phyloP scores from a whole-genome alignment of 1,140 invertebrate species.

The Pseudomyrmex dendroicus region DNA sequence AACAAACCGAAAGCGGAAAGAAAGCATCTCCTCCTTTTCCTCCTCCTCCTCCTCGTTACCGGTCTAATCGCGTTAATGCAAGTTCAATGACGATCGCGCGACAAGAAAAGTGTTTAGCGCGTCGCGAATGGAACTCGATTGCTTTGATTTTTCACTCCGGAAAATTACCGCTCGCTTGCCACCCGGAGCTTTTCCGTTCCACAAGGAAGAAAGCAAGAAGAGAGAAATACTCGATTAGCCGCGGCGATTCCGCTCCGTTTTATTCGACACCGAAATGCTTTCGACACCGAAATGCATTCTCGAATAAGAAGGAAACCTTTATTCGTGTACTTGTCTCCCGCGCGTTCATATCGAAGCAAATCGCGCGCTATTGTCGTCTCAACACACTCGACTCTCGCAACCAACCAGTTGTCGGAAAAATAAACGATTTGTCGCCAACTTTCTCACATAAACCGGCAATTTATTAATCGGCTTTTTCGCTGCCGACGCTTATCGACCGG shows the following conservation, averaged over 20 bases:
- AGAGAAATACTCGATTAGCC: constrained; percentile 37
- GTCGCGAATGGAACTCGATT: constrained; percentile 59
- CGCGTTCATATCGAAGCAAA: neutral
- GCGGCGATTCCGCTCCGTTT: constrained; percentile 8
- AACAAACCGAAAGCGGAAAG: constrained; percentile 27
- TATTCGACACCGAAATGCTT: constrained; percentile 61
- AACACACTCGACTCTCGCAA: too few species aligned
- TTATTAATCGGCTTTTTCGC: too few species aligned
- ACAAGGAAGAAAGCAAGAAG: constrained; percentile 9
- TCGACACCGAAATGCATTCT: constrained; percentile 2
- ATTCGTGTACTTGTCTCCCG: constrained; percentile 18
- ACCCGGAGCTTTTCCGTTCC: constrained; percentile 8
- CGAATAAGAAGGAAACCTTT: neutral
- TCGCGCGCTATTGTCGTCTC: neutral
- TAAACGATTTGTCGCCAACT: too few species aligned
- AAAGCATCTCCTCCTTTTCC: constrained; percentile 1
- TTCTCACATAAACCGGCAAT: too few species aligned
- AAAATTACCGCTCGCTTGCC: constrained; percentile 60
- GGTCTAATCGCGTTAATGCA: constrained; percentile 68
- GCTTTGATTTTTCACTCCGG: constrained; percentile 58
- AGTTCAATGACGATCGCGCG: constrained; percentile 59
- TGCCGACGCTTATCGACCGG: too few species aligned
- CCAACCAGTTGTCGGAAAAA: too few species aligned
- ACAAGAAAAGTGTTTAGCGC: constrained; percentile 28
- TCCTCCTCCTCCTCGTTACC: neutral